Evolutionary conservation across 2,888 invertebrate species (phyloP), one percentile per base, ranked within the genome.

Genomic region (Brachyopa scutellaris): DNA sequence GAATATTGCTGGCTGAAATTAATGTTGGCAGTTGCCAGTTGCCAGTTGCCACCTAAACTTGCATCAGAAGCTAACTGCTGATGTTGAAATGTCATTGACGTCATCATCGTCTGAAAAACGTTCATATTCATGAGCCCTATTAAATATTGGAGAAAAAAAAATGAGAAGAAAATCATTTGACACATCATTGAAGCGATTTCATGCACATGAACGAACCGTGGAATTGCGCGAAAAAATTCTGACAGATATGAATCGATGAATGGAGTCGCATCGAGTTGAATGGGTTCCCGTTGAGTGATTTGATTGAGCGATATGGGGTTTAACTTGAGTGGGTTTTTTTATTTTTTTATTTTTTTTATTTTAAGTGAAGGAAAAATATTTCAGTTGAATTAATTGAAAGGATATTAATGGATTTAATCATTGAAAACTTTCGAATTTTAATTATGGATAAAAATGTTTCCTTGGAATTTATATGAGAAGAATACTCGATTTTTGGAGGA

Each of bases 121-220:
- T 23, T 62, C 47, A 47, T 33, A 23, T 23, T 62, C 47, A 47
- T 40, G 17, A 38, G n/a, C 21, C 55, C 19, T 59, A 42, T 29
- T 61, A 47, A 47, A 55, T 26, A 31, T 26, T 3, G 6, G 6
- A 26, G 26, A 26, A 6, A 26, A 26, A 26, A 26, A 26, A 26
- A 26, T 26, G 31, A 51, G 38, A 51, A 21, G 19, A 69, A 9
- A 17, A 11, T 33, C 23, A 78, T 70, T 62, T 78, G 70, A 70
- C 70, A 78, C 62, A 49, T 64, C 70, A 66, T 59, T 40, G 40
- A 70, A 57, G 64, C 49, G 49, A 78, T 70, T 64, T 64, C 8
- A 78, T 78, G 70, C 77, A 78, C 77, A 78, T 70, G 77, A 78
- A 21, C 36, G 51, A 70, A 13, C 33, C n/a, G n/a, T 29, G 23